A percentile compares a stretch with the other conserved stretches of the same genome.
These are phyloP conservation scores for Toxostoma redivivum DNA, from an alignment of 2,113 vertebrate species.

Conservation along the genomic window DNA sequence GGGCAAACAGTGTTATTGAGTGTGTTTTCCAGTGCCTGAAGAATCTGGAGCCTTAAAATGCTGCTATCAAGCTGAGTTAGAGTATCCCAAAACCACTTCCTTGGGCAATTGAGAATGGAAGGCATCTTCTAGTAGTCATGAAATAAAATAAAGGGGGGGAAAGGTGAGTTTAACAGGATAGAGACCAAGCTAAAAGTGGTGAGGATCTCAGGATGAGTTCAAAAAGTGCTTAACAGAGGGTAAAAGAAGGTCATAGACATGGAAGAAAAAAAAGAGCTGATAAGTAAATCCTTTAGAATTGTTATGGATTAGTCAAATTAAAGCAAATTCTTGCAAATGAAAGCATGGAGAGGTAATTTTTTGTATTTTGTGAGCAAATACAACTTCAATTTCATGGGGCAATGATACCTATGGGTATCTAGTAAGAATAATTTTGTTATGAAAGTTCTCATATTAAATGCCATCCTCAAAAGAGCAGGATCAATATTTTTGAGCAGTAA, in stretches of 20 bases:
- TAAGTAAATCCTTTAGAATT: background rate
- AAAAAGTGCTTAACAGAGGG: background rate
- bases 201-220: background rate
- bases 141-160: background rate
- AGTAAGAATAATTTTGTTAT: background rate
- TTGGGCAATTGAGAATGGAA: background rate
- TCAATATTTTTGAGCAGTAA: background rate
- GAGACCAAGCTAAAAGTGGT: background rate
- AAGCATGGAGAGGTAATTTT: background rate
- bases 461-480: background rate
- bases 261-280: background rate
- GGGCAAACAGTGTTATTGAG: background rate
- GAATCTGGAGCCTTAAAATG: background rate
- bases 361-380: background rate
- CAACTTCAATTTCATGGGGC: background rate
- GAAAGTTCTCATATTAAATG: background rate
- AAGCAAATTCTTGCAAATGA: background rate
- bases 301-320: background rate
- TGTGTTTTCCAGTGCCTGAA: background rate
- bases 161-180: background rate
- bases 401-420: background rate
- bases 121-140: background rate
- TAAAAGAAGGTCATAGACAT: background rate
- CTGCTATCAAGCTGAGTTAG: background rate
- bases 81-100: background rate